Evolutionary conservation across 2,888 invertebrate species (phyloP).

Genomic region (Macropis europaea): DNA sequence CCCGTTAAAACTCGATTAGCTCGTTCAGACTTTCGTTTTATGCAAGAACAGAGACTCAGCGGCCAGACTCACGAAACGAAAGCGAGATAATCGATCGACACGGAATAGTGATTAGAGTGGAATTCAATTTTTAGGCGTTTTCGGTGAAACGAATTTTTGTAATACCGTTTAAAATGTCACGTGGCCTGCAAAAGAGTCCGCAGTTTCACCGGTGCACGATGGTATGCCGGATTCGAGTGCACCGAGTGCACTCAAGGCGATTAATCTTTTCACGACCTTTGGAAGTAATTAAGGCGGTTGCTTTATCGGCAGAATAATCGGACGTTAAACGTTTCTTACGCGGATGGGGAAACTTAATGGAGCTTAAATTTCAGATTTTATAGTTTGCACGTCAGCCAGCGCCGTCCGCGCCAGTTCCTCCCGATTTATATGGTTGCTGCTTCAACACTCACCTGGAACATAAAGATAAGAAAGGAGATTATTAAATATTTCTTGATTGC

Average conservation of each 20-base stretch:
- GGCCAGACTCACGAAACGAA: not conserved
- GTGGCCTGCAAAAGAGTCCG: not conserved
- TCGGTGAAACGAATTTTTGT: not conserved
- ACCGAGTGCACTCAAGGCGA: slow-evolving; percentile 12
- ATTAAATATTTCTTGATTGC: not conserved
- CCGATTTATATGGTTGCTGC: slow-evolving; percentile 11
- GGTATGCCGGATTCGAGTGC: slow-evolving; percentile 19
- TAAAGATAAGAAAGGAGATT: slow-evolving; percentile 37
- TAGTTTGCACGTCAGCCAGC: slow-evolving; percentile 40
- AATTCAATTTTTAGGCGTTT: not conserved
- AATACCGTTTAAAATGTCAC: not conserved
- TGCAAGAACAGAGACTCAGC: not conserved
- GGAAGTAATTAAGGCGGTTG: slow-evolving; percentile 61
- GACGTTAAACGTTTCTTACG: slow-evolving; percentile 36
- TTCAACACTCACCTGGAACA: slow-evolving; percentile 62
- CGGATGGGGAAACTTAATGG: slow-evolving; percentile 52
- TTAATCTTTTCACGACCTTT: slow-evolving; percentile 50
- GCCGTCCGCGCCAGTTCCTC: not conserved
- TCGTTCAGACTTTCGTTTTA: not conserved
- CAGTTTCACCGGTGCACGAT: slow-evolving; percentile 8
- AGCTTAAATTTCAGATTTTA: slow-evolving; percentile 47
- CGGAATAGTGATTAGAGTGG: not conserved
- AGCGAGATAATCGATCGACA: not conserved
- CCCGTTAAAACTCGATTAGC: not conserved
- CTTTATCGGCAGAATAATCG: slow-evolving; percentile 60